phyloP scores from a whole-genome alignment of 2,888 invertebrate species.

The Lampropteryx suffumata region DNA sequence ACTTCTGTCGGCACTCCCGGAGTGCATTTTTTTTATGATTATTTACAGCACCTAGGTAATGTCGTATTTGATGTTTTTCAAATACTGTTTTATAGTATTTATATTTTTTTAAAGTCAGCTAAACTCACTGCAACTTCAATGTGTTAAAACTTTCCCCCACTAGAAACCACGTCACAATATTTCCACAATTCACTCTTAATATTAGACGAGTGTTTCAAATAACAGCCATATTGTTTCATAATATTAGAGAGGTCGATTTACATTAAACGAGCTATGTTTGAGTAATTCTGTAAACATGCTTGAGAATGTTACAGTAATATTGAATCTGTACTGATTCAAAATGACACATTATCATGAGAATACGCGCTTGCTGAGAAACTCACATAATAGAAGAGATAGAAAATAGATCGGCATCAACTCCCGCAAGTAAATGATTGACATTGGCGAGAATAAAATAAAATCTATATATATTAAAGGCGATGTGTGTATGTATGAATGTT shows the following conservation, averaged over 20 bases:
- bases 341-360: constrained; percentile 37
- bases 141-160: constrained; percentile 1
- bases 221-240: constrained; percentile 65
- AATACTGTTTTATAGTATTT: no score
- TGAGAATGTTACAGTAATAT: constrained; percentile 40
- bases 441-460: no score
- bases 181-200: constrained; percentile 51
- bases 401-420: no score
- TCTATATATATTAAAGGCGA: no score
- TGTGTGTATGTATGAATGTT: no score
- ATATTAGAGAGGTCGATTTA: constrained; percentile 59
- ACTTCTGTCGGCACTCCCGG: no score
- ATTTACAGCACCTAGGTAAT: no score
- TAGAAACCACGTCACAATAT: constrained; percentile 35
- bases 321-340: constrained; percentile 36
- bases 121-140: no score
- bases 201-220: constrained; percentile 69
- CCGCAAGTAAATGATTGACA: no score
- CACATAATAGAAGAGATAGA: neutral
- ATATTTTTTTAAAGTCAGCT: no score
- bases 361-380: constrained; percentile 7
- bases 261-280: constrained; percentile 59
- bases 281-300: constrained; percentile 44
- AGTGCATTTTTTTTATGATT: no score
- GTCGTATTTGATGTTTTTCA: no score